These are phyloP conservation scores for Euphonia xanthogaster DNA, from an alignment of 2,797 vertebrate genomes.

Conservation along the genomic window DNA sequence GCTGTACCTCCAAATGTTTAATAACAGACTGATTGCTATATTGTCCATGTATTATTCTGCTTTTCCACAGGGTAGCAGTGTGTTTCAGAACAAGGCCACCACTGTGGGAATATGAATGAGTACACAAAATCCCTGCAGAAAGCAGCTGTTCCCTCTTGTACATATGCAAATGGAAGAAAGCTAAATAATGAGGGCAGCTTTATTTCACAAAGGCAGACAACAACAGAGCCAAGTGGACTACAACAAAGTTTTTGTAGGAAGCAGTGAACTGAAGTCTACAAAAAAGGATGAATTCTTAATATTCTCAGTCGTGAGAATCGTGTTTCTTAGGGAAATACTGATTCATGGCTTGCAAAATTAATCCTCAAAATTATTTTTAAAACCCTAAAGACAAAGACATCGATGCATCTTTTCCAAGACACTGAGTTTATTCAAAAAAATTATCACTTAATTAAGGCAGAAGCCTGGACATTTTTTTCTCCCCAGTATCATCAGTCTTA, in stretches of 20 bases:
- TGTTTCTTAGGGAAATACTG: not conserved
- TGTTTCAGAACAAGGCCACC: constrained; percentile 65
- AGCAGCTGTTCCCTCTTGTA: constrained; percentile 63
- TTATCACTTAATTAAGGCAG: constrained; percentile 19
- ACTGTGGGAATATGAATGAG: constrained; percentile 59
- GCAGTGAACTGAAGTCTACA: constrained; percentile 1
- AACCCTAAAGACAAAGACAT: constrained; percentile 4
- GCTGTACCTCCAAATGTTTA: not conserved
- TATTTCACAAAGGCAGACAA: constrained; percentile 42
- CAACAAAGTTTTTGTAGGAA: constrained; percentile 44
- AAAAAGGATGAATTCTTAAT: constrained; percentile 12
- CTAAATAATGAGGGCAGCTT: constrained; percentile 45
- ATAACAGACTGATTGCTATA: not conserved
- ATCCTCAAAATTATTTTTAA: not conserved
- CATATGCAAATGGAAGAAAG: constrained; percentile 42
- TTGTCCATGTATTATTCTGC: constrained; percentile 57
- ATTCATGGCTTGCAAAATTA: not conserved
- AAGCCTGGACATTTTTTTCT: not conserved
- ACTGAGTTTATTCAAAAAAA: constrained; percentile 28
- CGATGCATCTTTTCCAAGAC: not conserved
- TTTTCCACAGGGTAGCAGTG: constrained; percentile 71
- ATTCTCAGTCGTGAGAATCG: not conserved
- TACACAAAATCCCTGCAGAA: constrained; percentile 61
- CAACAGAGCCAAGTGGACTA: constrained; percentile 20
- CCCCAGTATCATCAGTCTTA: not conserved